phyloP scores from a whole-genome alignment of 1,140 invertebrate genomes.

The Drosophila lini region DNA sequence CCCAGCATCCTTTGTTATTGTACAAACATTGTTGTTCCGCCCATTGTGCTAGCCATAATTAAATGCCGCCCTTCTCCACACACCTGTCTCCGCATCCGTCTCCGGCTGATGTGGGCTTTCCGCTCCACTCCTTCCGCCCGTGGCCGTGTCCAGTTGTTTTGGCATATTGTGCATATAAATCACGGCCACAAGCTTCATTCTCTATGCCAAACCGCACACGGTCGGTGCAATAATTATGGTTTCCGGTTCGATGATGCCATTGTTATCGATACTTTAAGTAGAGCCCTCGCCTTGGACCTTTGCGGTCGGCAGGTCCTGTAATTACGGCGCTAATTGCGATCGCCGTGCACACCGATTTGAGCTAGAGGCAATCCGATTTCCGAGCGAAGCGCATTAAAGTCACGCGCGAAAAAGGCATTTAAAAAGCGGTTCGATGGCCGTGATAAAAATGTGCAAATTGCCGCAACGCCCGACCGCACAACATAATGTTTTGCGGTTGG shows the following conservation, averaged over 20 bases:
- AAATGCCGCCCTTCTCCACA: slow-evolving; percentile 47
- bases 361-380: slow-evolving; percentile 18
- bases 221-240: slow-evolving; percentile 62
- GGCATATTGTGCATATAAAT: slow-evolving; percentile 68
- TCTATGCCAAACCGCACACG: slow-evolving; percentile 32
- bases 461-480: slow-evolving; percentile 65
- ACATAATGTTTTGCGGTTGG: slow-evolving; percentile 77
- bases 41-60: slow-evolving; percentile 67
- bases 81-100: not conserved
- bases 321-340: slow-evolving; percentile 38
- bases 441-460: slow-evolving; percentile 70
- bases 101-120: slow-evolving; percentile 20
- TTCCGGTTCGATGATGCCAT: slow-evolving; percentile 62
- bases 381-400: slow-evolving; percentile 25
- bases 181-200: slow-evolving; percentile 46
- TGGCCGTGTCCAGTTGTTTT: slow-evolving; percentile 47
- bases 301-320: slow-evolving; percentile 21
- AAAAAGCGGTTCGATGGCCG: slow-evolving; percentile 25
- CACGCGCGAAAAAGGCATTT: slow-evolving; percentile 33
- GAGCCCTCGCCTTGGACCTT: slow-evolving; percentile 14
- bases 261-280: slow-evolving; percentile 38
- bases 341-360: slow-evolving; percentile 11
- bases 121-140: slow-evolving; percentile 6
- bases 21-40: slow-evolving; percentile 64
- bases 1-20: slow-evolving; percentile 58